phyloP scores from a whole-genome alignment of 2,888 invertebrate species.

The Pristionchus maxplancki region DNA sequence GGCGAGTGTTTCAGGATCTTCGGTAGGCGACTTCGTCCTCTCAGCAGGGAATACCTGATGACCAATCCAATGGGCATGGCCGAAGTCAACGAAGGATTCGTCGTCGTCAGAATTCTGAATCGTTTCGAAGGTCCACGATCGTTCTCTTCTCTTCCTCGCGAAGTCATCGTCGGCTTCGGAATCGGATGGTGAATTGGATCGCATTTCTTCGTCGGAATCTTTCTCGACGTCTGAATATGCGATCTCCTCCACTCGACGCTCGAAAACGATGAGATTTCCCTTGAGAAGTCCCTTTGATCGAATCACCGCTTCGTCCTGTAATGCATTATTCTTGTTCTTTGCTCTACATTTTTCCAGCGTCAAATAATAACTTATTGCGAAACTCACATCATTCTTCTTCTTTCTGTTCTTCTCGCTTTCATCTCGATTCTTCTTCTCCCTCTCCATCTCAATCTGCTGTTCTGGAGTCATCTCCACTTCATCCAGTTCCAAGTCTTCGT shows the following conservation, averaged over 20 bases:
- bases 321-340: not conserved
- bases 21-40: not conserved
- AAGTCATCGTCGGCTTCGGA: not conserved
- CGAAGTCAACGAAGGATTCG: slow-evolving; percentile 12
- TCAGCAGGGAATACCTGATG: not conserved
- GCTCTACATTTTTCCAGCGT: too few relatives aligned
- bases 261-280: not conserved
- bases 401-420: not conserved
- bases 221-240: not conserved
- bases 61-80: slow-evolving; percentile 6
- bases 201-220: not conserved
- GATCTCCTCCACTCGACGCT: not conserved
- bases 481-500: not conserved
- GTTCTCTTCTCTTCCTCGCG: not conserved
- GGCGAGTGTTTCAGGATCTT: not conserved
- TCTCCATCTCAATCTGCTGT: not conserved
- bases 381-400: not conserved
- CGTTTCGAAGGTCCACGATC: not conserved
- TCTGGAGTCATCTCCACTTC: not conserved
- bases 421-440: not conserved
- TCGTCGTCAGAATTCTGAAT: not conserved
- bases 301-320: not conserved
- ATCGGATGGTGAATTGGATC: not conserved
- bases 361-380: too few relatives aligned
- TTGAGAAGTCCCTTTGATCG: not conserved